A percentile compares a stretch with the other conserved stretches of the same genome.
Conservation (phyloP, 2,888 invertebrate species). For the Agapetus fuscipes region DNA sequence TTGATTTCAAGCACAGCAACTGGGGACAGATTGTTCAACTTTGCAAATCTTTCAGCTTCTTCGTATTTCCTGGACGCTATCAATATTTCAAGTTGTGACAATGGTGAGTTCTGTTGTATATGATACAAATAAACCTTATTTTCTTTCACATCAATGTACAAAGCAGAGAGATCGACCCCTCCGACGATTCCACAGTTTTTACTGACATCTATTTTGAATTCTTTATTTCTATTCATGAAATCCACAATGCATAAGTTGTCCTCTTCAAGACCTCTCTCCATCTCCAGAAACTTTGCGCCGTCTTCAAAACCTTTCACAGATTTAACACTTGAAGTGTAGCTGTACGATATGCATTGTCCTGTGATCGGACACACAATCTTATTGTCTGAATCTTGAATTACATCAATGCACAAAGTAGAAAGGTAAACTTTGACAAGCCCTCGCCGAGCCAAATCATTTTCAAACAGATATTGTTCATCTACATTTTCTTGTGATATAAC, state of each 20-base stretch:
- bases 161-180: slow-evolving; percentile 14
- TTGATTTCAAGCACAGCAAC: slow-evolving; percentile 18
- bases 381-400: neutral
- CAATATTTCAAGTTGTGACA: slow-evolving; percentile 19
- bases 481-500: neutral
- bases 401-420: neutral
- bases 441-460: neutral
- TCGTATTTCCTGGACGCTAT: slow-evolving; percentile 17
- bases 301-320: slow-evolving; percentile 12
- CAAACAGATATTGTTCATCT: neutral
- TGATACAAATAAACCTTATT: slow-evolving; percentile 16
- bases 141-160: slow-evolving; percentile 16
- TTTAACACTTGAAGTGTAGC: neutral
- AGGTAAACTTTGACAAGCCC: neutral
- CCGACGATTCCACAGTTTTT: slow-evolving; percentile 14
- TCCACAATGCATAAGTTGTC: slow-evolving; percentile 10
- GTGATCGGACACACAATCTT: slow-evolving; percentile 15
- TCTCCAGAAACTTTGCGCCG: slow-evolving; percentile 11
- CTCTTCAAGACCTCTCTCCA: slow-evolving; percentile 2
- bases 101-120: slow-evolving; percentile 18
- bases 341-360: slow-evolving; percentile 8
- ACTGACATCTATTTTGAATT: slow-evolving; percentile 13
- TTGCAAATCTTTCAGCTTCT: slow-evolving; percentile 19
- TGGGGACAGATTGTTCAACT: slow-evolving; percentile 16
- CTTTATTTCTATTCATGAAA: slow-evolving; percentile 4